A percentile compares a stretch with the other conserved stretches of the same genome.
These are phyloP conservation scores for Temnopleurus reevesii DNA, from an alignment of 53 echinoderm and acorn worm species.

Conservation along the genomic window DNA sequence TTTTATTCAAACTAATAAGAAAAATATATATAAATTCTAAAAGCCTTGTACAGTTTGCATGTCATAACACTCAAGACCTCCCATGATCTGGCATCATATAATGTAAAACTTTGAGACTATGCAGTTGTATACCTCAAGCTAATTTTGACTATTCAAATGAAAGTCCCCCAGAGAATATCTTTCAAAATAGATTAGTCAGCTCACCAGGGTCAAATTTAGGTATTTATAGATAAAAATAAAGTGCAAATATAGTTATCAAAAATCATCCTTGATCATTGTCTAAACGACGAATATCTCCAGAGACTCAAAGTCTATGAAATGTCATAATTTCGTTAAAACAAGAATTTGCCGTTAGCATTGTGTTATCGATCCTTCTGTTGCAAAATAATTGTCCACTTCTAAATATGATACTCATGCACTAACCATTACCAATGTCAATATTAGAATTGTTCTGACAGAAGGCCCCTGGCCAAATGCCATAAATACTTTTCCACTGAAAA, in stretches of 20 bases:
- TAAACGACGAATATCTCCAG: background rate
- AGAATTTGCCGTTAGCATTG: background rate
- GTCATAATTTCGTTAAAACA: background rate
- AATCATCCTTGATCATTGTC: background rate
- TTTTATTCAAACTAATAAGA: too few relatives aligned
- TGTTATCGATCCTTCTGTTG: background rate
- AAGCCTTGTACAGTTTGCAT: too few relatives aligned
- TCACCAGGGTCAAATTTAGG: background rate
- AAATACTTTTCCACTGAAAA: constrained; percentile 2
- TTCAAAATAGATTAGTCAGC: background rate
- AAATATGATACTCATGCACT: background rate
- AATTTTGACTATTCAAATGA: background rate
- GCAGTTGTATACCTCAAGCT: background rate
- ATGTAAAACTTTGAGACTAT: too few relatives aligned
- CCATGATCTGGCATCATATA: too few relatives aligned
- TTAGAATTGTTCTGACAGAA: constrained; percentile 2
- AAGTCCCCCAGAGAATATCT: background rate
- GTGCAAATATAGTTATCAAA: background rate
- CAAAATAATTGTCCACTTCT: background rate
- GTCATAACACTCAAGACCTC: too few relatives aligned
- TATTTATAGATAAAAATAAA: background rate
- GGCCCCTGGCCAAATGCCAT: constrained; percentile 4
- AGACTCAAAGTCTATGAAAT: background rate
- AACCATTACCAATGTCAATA: background rate
- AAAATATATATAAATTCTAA: too few relatives aligned